phyloP scores from a whole-genome alignment of 2,888 invertebrate species.

The Automeris io region DNA sequence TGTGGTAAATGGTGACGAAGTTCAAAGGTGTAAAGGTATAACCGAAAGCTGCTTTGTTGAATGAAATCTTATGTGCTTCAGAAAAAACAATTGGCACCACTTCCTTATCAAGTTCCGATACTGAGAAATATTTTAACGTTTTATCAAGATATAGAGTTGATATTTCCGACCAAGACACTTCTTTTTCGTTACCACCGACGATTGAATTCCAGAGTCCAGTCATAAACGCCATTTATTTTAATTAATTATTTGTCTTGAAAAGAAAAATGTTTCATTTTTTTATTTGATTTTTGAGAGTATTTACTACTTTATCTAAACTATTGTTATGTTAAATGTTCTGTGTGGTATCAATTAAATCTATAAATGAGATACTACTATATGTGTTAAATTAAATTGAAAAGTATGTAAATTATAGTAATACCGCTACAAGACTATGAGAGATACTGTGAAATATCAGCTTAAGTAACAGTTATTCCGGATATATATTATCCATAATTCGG shows the following conservation, averaged over 20 bases:
- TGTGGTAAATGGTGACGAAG: constrained; percentile 78
- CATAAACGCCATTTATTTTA: constrained; percentile 70
- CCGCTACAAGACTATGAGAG: too few species aligned
- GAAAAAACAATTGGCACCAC: constrained; percentile 78
- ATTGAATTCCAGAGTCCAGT: constrained; percentile 68
- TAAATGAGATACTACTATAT: background rate
- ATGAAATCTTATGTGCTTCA: constrained; percentile 64
- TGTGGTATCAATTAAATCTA: background rate
- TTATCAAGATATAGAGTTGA: constrained; percentile 72
- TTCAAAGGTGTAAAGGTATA: constrained; percentile 77
- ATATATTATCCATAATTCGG: too few species aligned
- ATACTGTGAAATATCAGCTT: too few species aligned
- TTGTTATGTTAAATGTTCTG: background rate
- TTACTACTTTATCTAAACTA: background rate
- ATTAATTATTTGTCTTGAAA: constrained; percentile 28
- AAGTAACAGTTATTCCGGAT: too few species aligned
- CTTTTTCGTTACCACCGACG: constrained; percentile 61
- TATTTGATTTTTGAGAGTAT: constrained; percentile 5
- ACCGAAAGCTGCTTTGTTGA: constrained; percentile 69
- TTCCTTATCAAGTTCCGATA: constrained; percentile 80
- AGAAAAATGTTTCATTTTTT: constrained; percentile 14
- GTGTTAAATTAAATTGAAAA: too few species aligned
- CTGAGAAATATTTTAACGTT: constrained; percentile 80
- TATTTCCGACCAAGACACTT: constrained; percentile 55
- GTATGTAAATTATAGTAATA: too few species aligned